phyloP scores from a whole-genome alignment of 2,888 invertebrate genomes.

The Lucinisca nassula region DNA sequence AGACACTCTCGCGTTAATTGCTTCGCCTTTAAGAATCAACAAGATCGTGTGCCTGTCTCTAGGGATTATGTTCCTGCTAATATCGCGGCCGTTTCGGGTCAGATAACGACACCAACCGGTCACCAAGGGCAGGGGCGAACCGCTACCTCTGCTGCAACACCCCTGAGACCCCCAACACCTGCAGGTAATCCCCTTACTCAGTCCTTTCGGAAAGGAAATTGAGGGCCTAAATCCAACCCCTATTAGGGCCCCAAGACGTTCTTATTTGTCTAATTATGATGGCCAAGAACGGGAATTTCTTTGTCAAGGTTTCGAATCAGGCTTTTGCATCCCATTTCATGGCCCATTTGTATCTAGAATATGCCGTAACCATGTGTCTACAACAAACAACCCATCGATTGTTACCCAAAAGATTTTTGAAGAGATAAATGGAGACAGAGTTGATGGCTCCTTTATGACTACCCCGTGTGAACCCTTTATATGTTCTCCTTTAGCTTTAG shows the following conservation, averaged over 20 bases:
- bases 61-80: not conserved
- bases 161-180: not conserved
- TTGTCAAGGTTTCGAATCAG: not conserved
- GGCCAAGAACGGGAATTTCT: not conserved
- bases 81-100: not conserved
- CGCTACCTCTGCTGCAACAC: not conserved
- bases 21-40: not conserved
- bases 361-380: not conserved
- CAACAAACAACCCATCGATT: not conserved
- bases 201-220: not conserved
- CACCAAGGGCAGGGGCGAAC: not conserved
- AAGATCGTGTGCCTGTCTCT: not conserved
- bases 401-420: not conserved
- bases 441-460: not conserved
- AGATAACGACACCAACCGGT: not conserved
- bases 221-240: not conserved
- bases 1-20: not conserved
- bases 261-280: not conserved
- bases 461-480: not conserved
- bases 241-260: not conserved
- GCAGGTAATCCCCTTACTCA: not conserved
- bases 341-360: not conserved
- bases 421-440: not conserved
- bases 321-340: not conserved
- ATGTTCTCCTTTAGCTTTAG: not conserved